phyloP scores from a whole-genome alignment of 2,113 vertebrate genomes.

The Aptenodytes forsteri region DNA sequence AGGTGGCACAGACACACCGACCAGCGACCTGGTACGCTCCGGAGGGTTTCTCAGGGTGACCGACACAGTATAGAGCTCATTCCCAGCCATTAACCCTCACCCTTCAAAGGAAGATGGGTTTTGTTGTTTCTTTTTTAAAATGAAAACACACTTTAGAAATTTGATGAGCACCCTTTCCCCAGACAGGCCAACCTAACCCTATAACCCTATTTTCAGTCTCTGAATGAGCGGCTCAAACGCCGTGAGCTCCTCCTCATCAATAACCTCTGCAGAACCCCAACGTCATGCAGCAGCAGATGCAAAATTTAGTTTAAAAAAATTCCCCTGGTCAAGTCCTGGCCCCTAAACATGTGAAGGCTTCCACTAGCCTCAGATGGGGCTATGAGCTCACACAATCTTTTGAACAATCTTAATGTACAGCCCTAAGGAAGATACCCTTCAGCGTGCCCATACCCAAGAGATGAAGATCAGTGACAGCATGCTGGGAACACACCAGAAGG shows the following conservation, averaged over 20 bases:
- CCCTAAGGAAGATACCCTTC: not conserved
- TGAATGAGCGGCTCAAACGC: rapidly evolving
- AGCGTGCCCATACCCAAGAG: rapidly evolving
- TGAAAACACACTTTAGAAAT: not conserved
- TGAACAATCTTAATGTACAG: rapidly evolving
- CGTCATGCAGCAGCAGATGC: not conserved
- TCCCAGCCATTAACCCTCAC: no score
- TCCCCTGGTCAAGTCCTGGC: not conserved
- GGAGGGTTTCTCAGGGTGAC: not conserved
- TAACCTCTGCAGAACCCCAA: not conserved
- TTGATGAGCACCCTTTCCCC: not conserved
- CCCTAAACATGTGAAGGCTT: not conserved
- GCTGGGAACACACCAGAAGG: not conserved
- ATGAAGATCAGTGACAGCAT: not conserved
- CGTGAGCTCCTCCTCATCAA: not conserved
- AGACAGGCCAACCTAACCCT: not conserved
- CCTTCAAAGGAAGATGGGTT: not conserved
- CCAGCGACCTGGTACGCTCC: rapidly evolving
- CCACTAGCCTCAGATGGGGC: not conserved
- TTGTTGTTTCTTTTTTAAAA: not conserved
- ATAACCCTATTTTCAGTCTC: not conserved
- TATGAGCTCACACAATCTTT: not conserved
- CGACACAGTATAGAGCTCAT: not conserved
- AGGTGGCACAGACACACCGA: not conserved
- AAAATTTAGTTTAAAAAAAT: not conserved